Base-by-base conservation (phyloP, 1,140 invertebrate genomes). In the Drosophila lowei region DNA sequence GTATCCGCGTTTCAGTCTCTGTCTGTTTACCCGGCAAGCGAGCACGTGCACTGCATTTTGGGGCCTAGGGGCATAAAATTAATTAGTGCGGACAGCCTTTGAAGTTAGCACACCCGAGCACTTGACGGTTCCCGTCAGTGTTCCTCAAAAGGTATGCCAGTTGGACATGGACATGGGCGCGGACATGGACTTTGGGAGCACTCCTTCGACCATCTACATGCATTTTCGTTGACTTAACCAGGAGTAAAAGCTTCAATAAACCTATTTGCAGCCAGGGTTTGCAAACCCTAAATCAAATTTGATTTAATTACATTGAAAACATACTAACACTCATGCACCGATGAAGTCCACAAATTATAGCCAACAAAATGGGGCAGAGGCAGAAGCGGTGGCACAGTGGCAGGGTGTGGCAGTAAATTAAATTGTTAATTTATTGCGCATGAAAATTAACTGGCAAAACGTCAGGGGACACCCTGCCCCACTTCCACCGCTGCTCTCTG, bases 371-470 rank as follows among this genome's bases (percentile, higher is more conserved):
- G 55, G 34, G 42, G 53, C 49, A 66, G 18, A 7, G 23, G 59
- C 7, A 28, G 21, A 15, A 15, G 7, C n/a, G 5, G 52, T 5
- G 53, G 16, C 6, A 18, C 5, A 2, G 53, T 30, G 30, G 47
- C 50, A 42, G 43, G 30, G 11, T 13, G 21, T 64, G 76, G 75
- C 79, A 76, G 73, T 86, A 86, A 86, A 86, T 86, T 88, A 86
- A 86, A 86, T 81, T 86, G 77, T 86, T 81, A 86, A 86, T 86
- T 86, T 86, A 86, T 86, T 86, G 78, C 83, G 52, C 77, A 75
- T 66, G 83, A 64, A 86, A 86, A 86, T 81, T 81, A 88, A 86
- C 83, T 88, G 73, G 62, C 66, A 61, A 66, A 84, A 64, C 58
- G 75, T 66, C 53, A 68, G 47, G 49, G 34, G 13, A 42, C n/a